phyloP scores from a whole-genome alignment of 53 echinoderm and acorn worm genomes.

The Mesocentrotus franciscanus region DNA sequence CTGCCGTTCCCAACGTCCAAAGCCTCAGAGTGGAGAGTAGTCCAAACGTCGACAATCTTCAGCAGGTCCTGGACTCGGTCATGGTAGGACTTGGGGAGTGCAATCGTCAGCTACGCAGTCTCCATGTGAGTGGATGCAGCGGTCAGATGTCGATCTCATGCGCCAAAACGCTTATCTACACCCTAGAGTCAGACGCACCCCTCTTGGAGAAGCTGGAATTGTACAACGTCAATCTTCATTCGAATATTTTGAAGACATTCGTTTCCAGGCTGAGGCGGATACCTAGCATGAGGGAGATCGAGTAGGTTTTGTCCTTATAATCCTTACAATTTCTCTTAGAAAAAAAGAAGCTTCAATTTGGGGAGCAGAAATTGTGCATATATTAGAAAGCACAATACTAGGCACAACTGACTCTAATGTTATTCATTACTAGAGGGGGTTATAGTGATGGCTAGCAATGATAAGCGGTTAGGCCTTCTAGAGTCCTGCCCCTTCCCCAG shows the following conservation, averaged over 20 bases:
- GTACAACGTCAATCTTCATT: neutral
- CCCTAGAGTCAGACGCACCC: neutral
- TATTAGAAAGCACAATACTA: too few species aligned
- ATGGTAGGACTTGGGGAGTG: neutral
- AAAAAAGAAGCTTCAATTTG: too few species aligned
- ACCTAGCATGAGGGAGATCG: neutral
- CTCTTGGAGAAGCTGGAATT: constrained; percentile 14
- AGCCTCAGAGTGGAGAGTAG: neutral
- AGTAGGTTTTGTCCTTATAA: neutral
- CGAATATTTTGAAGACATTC: neutral
- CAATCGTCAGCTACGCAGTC: constrained; percentile 6
- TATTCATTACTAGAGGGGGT: too few species aligned
- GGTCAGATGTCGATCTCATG: neutral
- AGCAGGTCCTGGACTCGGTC: neutral
- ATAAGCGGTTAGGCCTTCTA: too few species aligned
- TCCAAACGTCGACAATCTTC: constrained; percentile 48
- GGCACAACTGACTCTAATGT: too few species aligned
- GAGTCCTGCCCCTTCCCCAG: too few species aligned
- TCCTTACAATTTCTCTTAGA: too few species aligned
- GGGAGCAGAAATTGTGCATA: too few species aligned
- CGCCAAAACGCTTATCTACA: neutral
- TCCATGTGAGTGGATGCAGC: neutral
- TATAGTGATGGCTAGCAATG: too few species aligned
- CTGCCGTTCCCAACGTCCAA: neutral
- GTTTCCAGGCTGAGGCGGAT: neutral